phyloP scores from a whole-genome alignment of 2,797 vertebrate genomes.

The Mormyrops boulengeri region DNA sequence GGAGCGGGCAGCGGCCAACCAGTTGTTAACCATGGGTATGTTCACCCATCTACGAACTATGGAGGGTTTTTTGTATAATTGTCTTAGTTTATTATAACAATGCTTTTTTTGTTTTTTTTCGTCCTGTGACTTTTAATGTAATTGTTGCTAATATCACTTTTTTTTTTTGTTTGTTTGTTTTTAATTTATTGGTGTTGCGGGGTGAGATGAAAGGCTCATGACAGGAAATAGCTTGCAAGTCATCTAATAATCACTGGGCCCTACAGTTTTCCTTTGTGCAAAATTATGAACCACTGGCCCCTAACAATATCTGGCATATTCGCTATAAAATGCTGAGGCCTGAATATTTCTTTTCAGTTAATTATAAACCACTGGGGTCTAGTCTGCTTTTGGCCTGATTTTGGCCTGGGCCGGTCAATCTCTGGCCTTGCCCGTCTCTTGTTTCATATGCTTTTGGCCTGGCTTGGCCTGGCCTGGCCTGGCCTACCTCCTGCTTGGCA shows the following conservation, averaged over 20 bases:
- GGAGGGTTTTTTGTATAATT: conserved; percentile 11
- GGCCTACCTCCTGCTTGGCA: background rate
- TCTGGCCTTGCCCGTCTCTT: background rate
- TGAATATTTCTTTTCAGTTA: background rate
- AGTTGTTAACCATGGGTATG: conserved; percentile 1
- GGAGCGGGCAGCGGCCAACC: background rate
- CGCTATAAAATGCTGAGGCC: background rate
- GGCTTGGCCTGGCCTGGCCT: background rate
- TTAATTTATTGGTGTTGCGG: conserved; percentile 6
- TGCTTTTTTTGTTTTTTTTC: background rate
- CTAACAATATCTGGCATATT: background rate
- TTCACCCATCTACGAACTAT: conserved; percentile 6
- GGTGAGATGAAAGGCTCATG: background rate
- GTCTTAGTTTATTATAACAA: conserved; percentile 2
- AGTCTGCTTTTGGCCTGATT: background rate
- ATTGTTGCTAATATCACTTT: conserved; percentile 2
- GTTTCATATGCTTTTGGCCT: background rate
- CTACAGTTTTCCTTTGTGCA: background rate
- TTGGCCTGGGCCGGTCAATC: background rate
- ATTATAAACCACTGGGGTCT: background rate
- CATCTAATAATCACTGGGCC: background rate
- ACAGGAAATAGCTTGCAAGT: background rate
- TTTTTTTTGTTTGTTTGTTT: background rate
- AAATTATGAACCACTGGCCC: background rate
- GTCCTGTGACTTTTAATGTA: background rate